These are phyloP conservation scores for Myotis yumanensis DNA, from an alignment of 2,113 vertebrate genomes.

Conservation along the genomic window DNA sequence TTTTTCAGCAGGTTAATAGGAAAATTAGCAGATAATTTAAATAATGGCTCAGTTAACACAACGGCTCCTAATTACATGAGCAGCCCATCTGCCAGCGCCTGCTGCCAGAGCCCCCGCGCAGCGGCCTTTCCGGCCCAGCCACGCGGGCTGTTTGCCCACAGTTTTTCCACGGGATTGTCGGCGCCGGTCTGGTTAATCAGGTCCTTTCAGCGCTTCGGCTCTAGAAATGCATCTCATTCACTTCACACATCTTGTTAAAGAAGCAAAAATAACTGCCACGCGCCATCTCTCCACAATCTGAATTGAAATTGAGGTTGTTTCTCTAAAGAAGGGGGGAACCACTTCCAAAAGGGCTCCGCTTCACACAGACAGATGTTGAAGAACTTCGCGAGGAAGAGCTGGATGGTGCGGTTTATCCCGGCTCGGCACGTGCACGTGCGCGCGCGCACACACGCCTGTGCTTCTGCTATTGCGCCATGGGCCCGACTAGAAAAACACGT, in stretches of 20 bases:
- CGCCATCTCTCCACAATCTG: not conserved
- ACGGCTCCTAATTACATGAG: constrained; percentile 90
- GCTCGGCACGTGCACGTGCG: rapidly evolving
- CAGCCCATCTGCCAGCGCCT: constrained; percentile 83
- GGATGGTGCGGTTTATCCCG: not conserved
- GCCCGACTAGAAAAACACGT: not conserved
- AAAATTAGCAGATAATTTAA: constrained; percentile 94
- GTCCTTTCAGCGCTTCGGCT: constrained; percentile 67
- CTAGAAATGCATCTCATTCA: constrained; percentile 63
- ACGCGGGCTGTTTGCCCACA: constrained; percentile 72
- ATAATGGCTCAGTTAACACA: constrained; percentile 91
- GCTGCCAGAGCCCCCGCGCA: constrained; percentile 54
- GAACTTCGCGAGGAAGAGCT: not conserved
- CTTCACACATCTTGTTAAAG: constrained; percentile 60
- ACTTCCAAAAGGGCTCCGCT: constrained; percentile 31
- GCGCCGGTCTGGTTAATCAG: constrained; percentile 65
- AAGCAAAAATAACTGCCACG: constrained; percentile 37
- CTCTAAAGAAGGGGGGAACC: not conserved
- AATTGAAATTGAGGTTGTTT: constrained; percentile 35
- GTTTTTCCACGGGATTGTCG: constrained; percentile 65
- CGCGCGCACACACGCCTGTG: rapidly evolving
- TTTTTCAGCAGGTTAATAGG: constrained; percentile 87
- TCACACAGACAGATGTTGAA: constrained; percentile 30
- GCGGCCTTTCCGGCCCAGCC: not conserved
- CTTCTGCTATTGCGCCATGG: rapidly evolving